Evolutionary conservation across 2,888 invertebrate genomes (phyloP).

Genomic region (Brachyptera risi): DNA sequence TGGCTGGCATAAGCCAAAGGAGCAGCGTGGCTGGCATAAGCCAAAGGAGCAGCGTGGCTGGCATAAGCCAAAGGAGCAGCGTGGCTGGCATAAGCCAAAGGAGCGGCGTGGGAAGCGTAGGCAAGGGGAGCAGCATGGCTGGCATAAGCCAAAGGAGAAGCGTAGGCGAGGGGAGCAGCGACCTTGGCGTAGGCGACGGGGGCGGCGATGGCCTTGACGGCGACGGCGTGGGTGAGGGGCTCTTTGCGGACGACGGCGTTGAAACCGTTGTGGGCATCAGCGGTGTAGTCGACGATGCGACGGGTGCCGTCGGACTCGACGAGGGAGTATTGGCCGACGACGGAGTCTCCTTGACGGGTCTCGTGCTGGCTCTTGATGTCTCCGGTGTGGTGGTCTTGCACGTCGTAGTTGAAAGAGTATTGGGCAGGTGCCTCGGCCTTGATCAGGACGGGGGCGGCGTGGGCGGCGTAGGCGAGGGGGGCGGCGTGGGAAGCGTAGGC

Average conservation of each 20-base stretch:
- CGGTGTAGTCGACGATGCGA: constrained; percentile 12
- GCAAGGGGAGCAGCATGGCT: background rate
- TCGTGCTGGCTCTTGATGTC: constrained; percentile 49
- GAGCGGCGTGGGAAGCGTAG: too few relatives aligned
- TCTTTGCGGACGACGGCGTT: constrained; percentile 12
- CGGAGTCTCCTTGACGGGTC: constrained; percentile 34
- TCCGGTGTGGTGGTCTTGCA: constrained; percentile 49
- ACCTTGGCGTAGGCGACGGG: background rate
- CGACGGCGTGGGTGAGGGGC: background rate
- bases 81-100: too few relatives aligned
- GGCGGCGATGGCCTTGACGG: background rate
- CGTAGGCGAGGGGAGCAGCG: background rate
- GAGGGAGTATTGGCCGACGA: background rate
- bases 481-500: background rate
- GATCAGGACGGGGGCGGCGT: background rate
- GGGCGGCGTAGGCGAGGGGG: background rate
- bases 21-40: too few relatives aligned
- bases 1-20: too few relatives aligned
- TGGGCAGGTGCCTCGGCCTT: constrained; percentile 32
- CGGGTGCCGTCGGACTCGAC: constrained; percentile 8
- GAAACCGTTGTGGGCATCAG: constrained; percentile 8
- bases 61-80: too few relatives aligned
- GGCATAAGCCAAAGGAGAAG: background rate
- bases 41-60: too few relatives aligned
- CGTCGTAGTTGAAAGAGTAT: constrained; percentile 49